Evolutionary conservation across 2,113 vertebrate species (phyloP).

Genomic region (Paracanthobrama guichenoti): DNA sequence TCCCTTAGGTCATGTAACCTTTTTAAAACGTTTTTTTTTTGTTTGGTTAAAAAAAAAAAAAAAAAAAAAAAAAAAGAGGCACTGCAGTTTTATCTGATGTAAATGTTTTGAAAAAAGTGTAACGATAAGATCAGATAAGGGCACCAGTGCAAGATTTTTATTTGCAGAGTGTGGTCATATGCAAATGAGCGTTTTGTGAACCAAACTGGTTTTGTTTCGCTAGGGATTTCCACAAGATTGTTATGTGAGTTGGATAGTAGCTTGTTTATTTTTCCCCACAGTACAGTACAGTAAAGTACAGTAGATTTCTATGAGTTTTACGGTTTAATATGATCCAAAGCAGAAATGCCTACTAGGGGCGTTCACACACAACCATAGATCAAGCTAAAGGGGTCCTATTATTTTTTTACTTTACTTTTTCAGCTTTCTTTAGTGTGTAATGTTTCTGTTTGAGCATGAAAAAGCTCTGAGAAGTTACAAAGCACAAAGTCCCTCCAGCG

Average conservation of each 20-base stretch:
- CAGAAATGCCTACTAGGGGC: not conserved
- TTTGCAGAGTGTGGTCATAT: conserved; percentile 16
- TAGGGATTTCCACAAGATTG: not conserved
- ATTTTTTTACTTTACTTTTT: no score
- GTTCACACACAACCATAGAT: not conserved
- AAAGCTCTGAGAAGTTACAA: no score
- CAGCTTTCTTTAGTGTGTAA: no score
- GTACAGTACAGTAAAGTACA: not conserved
- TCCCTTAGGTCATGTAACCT: not conserved
- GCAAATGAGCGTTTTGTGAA: not conserved
- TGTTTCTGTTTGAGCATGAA: no score
- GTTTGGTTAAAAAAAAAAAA: no score
- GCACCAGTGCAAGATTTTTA: not conserved
- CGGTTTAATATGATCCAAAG: not conserved
- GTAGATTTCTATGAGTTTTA: not conserved
- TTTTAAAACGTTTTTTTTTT: not conserved
- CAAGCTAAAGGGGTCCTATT: no score
- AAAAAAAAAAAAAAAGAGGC: not conserved
- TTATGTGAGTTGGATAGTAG: not conserved
- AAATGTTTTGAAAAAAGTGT: not conserved
- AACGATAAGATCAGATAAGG: not conserved
- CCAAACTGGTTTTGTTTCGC: not conserved
- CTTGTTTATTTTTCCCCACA: not conserved
- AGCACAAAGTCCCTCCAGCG: no score
- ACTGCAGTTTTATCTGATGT: not conserved